Base-by-base conservation (phyloP, 2,113 vertebrate species). In the Silurus meridionalis region DNA sequence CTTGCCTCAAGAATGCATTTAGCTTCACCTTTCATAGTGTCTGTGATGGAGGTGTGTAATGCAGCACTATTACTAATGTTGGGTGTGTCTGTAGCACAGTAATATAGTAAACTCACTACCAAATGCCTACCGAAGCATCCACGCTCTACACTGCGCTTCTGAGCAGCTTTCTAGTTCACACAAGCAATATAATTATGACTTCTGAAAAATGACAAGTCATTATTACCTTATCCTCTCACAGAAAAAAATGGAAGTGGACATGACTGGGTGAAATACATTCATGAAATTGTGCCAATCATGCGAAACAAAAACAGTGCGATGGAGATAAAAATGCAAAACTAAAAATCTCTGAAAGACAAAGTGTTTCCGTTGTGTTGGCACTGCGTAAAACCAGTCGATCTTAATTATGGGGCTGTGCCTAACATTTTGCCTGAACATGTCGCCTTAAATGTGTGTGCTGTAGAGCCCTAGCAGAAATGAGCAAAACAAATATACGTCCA, bases 161-260 rank as follows among this genome's bases (percentile, higher is more conserved):
- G 52, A 57, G n/a, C 8, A 3, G 52, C 5, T 17, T 10, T 53
- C 9, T 14, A 53, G 25, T 74, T 74, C 46, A 74, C 46, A 74
- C 72, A 75, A 77, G 23, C 52, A 55, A 55, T 52, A 52, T n/a
- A 77, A 57, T 55, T 37, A 55, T 21, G 71, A 55, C 3, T 61
- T 71, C 74, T 55, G 53, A 37, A 82, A 25, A 6, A 53, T 21
- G 17, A 74, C 57, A 19, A 58, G 78, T 60, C 8, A 61, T n/a
- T 13, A 19, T 19, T 8, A 11, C 50, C 15, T 66, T 50, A 74
- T 82, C 69, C 67, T 85, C 19, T 60, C 28, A 52, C 60, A 55
- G 52, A 21, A 67, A 80, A 17, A 72, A 84, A 87, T 66, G 80
- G 86, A 77, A 83, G 74, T 64, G 55, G 80, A 60, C 17, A 74